Conservation (phyloP, 2,797 vertebrate genomes). For the Sebastes oblongus region DNA sequence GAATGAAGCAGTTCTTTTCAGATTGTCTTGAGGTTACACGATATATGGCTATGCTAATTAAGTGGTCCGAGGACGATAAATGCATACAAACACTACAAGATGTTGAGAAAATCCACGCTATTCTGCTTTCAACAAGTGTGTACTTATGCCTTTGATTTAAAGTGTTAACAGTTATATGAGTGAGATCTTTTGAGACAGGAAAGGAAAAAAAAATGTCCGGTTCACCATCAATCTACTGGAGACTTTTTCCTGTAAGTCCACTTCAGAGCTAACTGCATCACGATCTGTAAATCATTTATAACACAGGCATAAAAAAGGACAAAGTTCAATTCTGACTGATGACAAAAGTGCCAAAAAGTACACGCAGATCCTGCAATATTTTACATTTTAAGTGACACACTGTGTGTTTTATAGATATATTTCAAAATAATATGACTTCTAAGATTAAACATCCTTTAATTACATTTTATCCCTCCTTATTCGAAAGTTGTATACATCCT, state of each 20-base stretch:
- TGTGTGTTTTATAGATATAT: slow-evolving; percentile 15
- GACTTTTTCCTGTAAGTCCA: slow-evolving; percentile 44
- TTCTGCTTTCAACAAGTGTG: slow-evolving; percentile 56
- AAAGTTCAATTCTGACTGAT: slow-evolving; percentile 31
- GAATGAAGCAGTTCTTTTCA: slow-evolving; percentile 28
- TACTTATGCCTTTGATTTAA: slow-evolving; percentile 59
- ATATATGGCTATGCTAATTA: slow-evolving; percentile 20
- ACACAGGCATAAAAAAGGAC: slow-evolving; percentile 3
- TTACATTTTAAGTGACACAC: background rate
- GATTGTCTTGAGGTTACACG: slow-evolving; percentile 29
- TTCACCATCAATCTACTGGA: slow-evolving; percentile 23
- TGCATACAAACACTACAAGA: slow-evolving; percentile 36
- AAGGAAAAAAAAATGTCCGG: background rate
- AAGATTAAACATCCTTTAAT: slow-evolving; percentile 30
- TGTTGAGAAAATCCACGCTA: slow-evolving; percentile 25
- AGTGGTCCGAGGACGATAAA: slow-evolving; percentile 39
- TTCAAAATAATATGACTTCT: slow-evolving; percentile 1
- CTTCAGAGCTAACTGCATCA: slow-evolving; percentile 11
- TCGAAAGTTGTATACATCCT: slow-evolving; percentile 36
- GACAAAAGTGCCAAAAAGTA: slow-evolving; percentile 20
- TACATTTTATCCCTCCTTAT: background rate
- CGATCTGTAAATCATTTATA: slow-evolving; percentile 25
- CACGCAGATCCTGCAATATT: background rate
- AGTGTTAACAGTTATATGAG: slow-evolving; percentile 17
- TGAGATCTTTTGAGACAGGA: slow-evolving; percentile 26